Base-by-base conservation (phyloP, 2,888 invertebrate genomes). In the Dorcus hopei region DNA sequence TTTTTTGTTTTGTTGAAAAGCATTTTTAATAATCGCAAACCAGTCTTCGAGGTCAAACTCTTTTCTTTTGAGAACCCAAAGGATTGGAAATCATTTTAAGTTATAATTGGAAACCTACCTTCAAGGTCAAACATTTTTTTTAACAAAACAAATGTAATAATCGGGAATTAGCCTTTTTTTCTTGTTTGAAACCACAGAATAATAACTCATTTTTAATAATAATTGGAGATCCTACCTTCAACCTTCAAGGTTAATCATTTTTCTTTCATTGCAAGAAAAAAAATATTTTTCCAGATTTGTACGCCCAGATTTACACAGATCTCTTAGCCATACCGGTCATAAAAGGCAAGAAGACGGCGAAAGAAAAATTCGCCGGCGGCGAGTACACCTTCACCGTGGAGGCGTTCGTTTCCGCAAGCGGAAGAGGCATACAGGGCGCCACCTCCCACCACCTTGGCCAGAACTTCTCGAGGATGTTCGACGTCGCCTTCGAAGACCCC, bases 381-480 rank as follows among this genome's bases (percentile, higher is more conserved):
- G 93, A 95, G 78, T 98, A 94, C 76, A 98, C 98, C 5, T 94
- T 96, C 6, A 98, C 99, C 0, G 94, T 97, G 4, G 99, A 99
- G 79, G 97, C 93, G 0, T 99, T 91, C 75, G 87, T 99, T 41
- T 88, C 95, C 0, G 94, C 95, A 3, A 96, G 93, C 69, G 98
- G 98, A 0, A 83, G 97, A 45, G 97, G 89, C 0, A 94, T 98
- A 70, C 97, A 90, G 84, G 98, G 97, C 3, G 99, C 91, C 0
- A 99, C 99, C 0, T 98, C 98, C 54, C 99, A 99, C 80, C 96
- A 97, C 79, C 81, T 99, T 55, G 99, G 99, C 0, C 98, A 99
- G 80, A 99, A 99, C 81, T 99, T 99, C 81, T 95, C 97, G 0
- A 96, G 95, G 80, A 99, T 99, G 97, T 99, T 99, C 80, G 96